Conservation (phyloP, 2,113 vertebrate genomes). For the Nasalis larvatus region DNA sequence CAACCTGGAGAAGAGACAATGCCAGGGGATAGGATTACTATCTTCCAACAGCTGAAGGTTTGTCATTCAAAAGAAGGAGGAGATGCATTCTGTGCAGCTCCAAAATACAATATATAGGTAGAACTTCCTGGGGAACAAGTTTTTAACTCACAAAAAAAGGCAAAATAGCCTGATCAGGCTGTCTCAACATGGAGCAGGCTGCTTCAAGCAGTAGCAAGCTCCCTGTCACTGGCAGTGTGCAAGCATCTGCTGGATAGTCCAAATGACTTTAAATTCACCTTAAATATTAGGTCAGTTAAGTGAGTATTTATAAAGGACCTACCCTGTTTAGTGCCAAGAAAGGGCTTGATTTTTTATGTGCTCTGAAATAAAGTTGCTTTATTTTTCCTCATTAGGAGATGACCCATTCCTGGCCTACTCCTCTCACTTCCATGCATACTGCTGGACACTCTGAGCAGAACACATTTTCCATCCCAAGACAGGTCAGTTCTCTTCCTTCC, state of each 20-base stretch:
- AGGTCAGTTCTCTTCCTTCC: constrained; percentile 84
- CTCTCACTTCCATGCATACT: constrained; percentile 93
- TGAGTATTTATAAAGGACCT: background rate
- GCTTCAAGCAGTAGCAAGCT: background rate
- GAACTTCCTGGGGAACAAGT: background rate
- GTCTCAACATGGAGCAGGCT: background rate
- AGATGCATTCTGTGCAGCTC: background rate
- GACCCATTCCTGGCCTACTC: constrained; percentile 94
- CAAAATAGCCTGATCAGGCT: background rate
- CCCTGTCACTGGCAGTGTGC: background rate
- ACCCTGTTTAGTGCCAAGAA: background rate
- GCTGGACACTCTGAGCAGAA: constrained; percentile 92
- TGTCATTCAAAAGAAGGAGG: background rate
- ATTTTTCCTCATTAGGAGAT: constrained; percentile 87
- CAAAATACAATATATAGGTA: background rate
- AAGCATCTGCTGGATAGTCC: background rate
- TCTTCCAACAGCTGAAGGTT: background rate
- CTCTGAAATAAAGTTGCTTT: constrained; percentile 17
- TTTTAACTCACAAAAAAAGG: background rate
- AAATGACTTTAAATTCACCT: no score
- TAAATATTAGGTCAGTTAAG: background rate
- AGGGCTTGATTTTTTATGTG: background rate
- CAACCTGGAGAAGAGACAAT: background rate
- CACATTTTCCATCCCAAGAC: constrained; percentile 90
- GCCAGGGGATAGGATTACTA: background rate